Conservation (phyloP, 2,888 invertebrate species). For the Lepetodrilus schrolli region DNA sequence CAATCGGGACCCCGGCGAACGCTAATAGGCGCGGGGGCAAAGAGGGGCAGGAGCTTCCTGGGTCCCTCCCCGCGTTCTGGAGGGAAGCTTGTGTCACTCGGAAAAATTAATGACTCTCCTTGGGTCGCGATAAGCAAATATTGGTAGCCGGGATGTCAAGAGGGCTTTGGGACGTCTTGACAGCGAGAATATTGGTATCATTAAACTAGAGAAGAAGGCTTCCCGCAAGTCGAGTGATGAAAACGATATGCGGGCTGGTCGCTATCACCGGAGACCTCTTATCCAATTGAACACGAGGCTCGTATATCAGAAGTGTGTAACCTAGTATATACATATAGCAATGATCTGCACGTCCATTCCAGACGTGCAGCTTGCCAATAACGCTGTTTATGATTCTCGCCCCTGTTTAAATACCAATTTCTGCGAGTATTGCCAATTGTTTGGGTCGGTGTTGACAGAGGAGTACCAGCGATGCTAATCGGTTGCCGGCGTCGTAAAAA, state of each 20-base stretch:
- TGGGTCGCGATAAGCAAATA: slow-evolving; percentile 29
- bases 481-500: slow-evolving; percentile 16
- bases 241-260: background rate
- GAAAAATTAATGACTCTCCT: slow-evolving; percentile 19
- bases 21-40: slow-evolving; percentile 2
- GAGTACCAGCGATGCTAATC: background rate
- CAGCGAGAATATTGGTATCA: slow-evolving; percentile 6
- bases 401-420: slow-evolving; percentile 22
- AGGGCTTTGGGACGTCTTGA: slow-evolving; percentile 2
- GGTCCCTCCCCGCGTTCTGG: background rate
- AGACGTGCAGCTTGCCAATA: background rate
- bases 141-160: slow-evolving; percentile 9
- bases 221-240: background rate
- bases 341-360: background rate
- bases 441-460: background rate
- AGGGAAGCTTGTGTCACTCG: background rate
- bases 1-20: background rate
- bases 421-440: background rate
- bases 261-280: background rate
- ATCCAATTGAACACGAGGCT: background rate
- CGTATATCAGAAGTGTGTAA: background rate
- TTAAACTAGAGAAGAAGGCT: background rate
- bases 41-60: background rate
- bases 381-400: background rate
- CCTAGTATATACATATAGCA: background rate